Base-by-base conservation (phyloP, 2,888 invertebrate species). In the Drosophila affinis region DNA sequence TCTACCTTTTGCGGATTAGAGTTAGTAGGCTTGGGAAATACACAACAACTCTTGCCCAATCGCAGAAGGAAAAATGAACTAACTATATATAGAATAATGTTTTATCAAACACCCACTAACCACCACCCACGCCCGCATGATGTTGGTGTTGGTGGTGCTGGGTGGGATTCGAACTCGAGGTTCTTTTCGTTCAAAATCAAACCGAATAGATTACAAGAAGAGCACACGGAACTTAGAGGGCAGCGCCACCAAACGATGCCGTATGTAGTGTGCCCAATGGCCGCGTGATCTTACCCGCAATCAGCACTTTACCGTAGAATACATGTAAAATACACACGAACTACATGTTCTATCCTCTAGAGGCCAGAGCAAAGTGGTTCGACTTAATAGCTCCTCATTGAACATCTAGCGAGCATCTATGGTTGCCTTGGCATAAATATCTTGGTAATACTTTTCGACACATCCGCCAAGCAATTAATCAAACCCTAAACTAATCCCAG, bases 1-100 rank as follows among this genome's bases (percentile, higher is more conserved):
- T 91, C 90, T 91, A 83, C 91, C 91, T 91, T 91, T 78, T 79
- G 77, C 90, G 67, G 91, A 91, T 91, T 91, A 90, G 91, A 91
- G 90, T 83, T 76, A 72, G 62, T 56, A 64, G 77, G 79, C 77
- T 77, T 69, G 53, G 48, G 47, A 76, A 59, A 77, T 83, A 81
- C 82, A 79, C 64, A 58, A 45, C 57, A 85, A 89, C 91, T 87
- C 91, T 80, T 91, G 91, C 91, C 91, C 82, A 78, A 79, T 68
- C 78, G 76, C 81, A 81, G 86, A 91, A 91, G 91, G 91, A 52
- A 58, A 21, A 27, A 76, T 18, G 18, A 1, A 1, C 57, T 34
- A 21, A 21, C 21, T 21, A 21, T 3, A 51, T 14, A 27, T n/a
- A 54, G n/a, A 51, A 21, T 48, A 1, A 10, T n/a, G 44, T 46